A percentile compares a stretch with the other conserved stretches of the same genome.
phyloP scores from a whole-genome alignment of 2,797 vertebrate genomes.

The Molossus molossus region DNA sequence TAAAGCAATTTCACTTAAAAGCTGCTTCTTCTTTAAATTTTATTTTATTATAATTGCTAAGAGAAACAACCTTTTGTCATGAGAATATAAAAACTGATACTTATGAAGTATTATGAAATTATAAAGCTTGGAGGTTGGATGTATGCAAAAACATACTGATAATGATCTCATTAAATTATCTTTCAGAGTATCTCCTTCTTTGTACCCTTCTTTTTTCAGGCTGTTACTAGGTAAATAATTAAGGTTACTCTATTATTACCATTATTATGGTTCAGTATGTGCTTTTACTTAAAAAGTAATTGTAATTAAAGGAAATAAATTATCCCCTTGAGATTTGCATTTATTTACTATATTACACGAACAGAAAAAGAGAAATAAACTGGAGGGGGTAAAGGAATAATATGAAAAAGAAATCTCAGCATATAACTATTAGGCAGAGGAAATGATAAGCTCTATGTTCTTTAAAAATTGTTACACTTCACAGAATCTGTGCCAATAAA shows the following conservation, averaged over 20 bases:
- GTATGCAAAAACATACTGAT: slow-evolving; percentile 19
- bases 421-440: neutral
- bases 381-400: neutral
- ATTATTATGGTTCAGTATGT: neutral
- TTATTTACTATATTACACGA: neutral
- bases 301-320: neutral
- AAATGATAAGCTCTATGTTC: neutral
- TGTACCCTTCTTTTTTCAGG: neutral
- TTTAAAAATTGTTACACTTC: neutral
- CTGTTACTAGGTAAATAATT: slow-evolving; percentile 8
- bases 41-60: slow-evolving; percentile 66
- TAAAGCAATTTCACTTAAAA: slow-evolving; percentile 71
- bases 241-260: slow-evolving; percentile 17
- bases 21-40: slow-evolving; percentile 11
- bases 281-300: neutral
- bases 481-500: neutral
- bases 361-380: neutral
- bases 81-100: slow-evolving; percentile 29
- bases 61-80: slow-evolving; percentile 65
- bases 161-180: slow-evolving; percentile 39
- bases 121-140: neutral
- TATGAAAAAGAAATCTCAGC: neutral
- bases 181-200: slow-evolving; percentile 13
- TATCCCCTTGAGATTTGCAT: neutral
- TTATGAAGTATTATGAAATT: slow-evolving; percentile 53